Evolutionary conservation across 2,888 invertebrate genomes (phyloP), one percentile per base, ranked within the genome.

Genomic region (Argyra leucocephala): DNA sequence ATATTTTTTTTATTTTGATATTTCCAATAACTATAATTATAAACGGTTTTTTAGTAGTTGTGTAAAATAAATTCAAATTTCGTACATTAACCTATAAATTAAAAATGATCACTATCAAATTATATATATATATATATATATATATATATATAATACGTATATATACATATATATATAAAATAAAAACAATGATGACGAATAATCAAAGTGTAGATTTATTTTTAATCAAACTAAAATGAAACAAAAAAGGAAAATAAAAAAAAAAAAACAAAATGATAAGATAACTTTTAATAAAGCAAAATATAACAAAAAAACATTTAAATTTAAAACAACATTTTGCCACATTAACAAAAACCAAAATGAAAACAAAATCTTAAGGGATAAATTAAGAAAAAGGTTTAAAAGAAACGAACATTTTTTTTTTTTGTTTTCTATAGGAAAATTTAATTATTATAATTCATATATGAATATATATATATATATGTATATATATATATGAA

Each of bases 161-260:
- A 18, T 48, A 48, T 37, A 3, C 15, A 31, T 31, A 31, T 48
- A 48, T 48, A 48, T 5, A 3, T n/a, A 23, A 23, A 24, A 59
- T 23, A 23, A 59, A 18, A n/a, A 12, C 18, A 23, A 59, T 23
- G 9, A 57, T n/a, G 59, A 59, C 59, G 59, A 59, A 59, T 59
- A 59, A 59, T 59, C 59, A 59, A 59, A 59, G 59, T 59, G 59
- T 59, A 59, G 59, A 59, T 59, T 59, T 58, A 58, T 58, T 58
- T 58, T 58, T 58, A 58, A 58, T 23, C 59, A 59, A 59, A 59
- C n/a, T n/a, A n/a, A 18, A 59, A 59, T 15, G 15, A 59, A 59
- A 58, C 12, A 12, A 22, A 57, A 57, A 57, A n/a, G n/a, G n/a
- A n/a, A 7, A 21, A 57, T 57, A 22, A 57, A 57, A 57, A 57